These are phyloP conservation scores for Poecilia wingei DNA, from an alignment of 2,797 vertebrate genomes.

Conservation along the genomic window DNA sequence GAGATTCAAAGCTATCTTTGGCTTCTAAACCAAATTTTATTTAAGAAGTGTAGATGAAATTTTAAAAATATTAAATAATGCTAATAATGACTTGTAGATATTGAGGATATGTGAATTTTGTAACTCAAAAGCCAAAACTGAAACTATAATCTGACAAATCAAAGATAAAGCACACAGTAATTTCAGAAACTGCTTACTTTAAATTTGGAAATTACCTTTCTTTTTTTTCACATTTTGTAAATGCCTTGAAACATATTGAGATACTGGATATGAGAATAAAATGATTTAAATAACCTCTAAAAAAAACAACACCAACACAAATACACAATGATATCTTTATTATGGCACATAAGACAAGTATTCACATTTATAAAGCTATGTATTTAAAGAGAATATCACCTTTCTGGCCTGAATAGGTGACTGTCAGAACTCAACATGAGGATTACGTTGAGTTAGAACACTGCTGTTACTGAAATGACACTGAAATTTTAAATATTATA, in stretches of 20 bases:
- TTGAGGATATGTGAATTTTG: neutral
- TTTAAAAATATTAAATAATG: neutral
- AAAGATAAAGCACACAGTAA: neutral
- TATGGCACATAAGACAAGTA: conserved; percentile 63
- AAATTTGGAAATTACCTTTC: neutral
- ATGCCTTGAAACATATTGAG: neutral
- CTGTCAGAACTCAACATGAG: conserved; percentile 26
- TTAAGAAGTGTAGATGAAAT: neutral
- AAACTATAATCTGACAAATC: neutral
- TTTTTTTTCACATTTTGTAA: neutral
- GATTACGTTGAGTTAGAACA: neutral
- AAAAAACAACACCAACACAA: neutral
- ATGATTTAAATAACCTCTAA: no score
- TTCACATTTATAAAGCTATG: conserved; percentile 38
- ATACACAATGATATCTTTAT: conserved; percentile 55
- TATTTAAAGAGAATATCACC: conserved; percentile 28
- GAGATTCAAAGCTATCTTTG: neutral
- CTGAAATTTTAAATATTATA: neutral
- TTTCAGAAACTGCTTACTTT: neutral
- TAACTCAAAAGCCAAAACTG: neutral
- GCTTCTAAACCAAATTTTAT: neutral
- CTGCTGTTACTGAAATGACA: conserved; percentile 20
- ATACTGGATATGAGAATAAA: neutral
- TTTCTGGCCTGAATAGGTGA: conserved; percentile 41
- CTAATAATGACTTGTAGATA: neutral